Conservation (phyloP, 2,113 vertebrate genomes). For the Dipodomys ordii region DNA sequence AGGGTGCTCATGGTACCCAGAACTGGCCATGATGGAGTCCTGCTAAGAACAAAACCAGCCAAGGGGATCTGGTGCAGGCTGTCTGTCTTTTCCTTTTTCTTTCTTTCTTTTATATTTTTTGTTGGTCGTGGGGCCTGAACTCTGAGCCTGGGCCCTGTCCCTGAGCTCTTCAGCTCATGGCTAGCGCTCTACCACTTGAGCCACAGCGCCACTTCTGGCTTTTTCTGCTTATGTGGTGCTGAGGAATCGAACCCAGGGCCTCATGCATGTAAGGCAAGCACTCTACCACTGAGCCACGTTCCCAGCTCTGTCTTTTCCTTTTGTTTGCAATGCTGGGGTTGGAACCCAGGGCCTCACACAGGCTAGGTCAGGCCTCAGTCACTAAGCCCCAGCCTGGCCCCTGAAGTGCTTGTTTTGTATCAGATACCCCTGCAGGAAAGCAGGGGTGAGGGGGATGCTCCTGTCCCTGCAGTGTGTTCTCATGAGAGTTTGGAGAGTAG, state of each 20-base stretch:
- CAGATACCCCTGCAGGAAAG: background rate
- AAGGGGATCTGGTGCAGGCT: rapidly evolving
- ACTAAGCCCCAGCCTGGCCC: background rate
- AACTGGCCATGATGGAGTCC: background rate
- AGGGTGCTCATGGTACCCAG: rapidly evolving
- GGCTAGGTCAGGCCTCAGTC: background rate
- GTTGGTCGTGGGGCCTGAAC: too few species aligned
- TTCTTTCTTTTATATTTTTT: background rate
- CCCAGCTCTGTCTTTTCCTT: too few species aligned
- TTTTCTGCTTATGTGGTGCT: too few species aligned
- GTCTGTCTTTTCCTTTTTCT: background rate
- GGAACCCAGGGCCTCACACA: background rate
- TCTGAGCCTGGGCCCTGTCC: too few species aligned
- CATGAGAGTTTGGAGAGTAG: rapidly evolving
- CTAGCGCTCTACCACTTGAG: too few species aligned
- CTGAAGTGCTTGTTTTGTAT: background rate
- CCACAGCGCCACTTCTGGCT: too few species aligned
- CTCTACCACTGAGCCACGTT: too few species aligned
- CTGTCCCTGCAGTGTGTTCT: too few species aligned
- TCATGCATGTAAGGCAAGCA: too few species aligned
- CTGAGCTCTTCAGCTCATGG: too few species aligned
- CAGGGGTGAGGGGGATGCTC: too few species aligned
- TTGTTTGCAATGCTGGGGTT: background rate
- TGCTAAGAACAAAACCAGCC: background rate
- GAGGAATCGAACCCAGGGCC: too few species aligned